These are phyloP conservation scores for Axinella damicornis DNA, from an alignment of 37 sponge, comb jelly and placozoan genomes.

Conservation along the genomic window DNA sequence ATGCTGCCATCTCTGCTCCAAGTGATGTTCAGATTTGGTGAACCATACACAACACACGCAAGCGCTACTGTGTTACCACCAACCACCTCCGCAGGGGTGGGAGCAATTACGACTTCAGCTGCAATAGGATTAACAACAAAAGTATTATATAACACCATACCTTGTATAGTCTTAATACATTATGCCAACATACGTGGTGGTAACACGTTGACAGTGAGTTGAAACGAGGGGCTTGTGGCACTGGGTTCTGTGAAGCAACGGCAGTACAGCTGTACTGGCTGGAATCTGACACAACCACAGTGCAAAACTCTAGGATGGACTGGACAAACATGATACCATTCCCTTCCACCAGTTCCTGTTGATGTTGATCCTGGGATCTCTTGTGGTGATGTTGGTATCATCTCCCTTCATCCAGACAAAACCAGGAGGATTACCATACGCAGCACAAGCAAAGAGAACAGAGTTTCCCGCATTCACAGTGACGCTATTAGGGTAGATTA, in stretches of 20 bases:
- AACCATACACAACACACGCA: background rate
- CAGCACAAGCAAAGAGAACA: too few species aligned
- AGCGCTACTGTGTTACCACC: background rate
- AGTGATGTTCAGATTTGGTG: background rate
- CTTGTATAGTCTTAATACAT: too few species aligned
- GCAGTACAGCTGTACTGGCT: slow-evolving; percentile 19
- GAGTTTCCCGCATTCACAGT: too few species aligned
- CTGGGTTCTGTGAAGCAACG: background rate
- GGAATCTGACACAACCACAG: background rate
- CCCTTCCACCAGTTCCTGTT: slow-evolving; percentile 3
- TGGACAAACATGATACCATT: background rate
- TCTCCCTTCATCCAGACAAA: too few species aligned
- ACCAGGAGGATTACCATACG: too few species aligned
- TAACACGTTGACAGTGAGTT: background rate
- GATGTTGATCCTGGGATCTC: background rate
- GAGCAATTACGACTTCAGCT: background rate
- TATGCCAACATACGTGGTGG: too few species aligned
- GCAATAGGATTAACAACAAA: too few species aligned
- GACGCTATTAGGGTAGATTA: too few species aligned
- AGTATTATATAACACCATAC: too few species aligned
- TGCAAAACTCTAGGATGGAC: slow-evolving; percentile 4
- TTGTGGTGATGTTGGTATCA: too few species aligned
- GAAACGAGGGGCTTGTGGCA: background rate
- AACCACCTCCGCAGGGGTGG: background rate
- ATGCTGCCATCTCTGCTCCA: background rate